Conservation (phyloP, 2,797 vertebrate genomes). For the Bryconaethiops microstoma region DNA sequence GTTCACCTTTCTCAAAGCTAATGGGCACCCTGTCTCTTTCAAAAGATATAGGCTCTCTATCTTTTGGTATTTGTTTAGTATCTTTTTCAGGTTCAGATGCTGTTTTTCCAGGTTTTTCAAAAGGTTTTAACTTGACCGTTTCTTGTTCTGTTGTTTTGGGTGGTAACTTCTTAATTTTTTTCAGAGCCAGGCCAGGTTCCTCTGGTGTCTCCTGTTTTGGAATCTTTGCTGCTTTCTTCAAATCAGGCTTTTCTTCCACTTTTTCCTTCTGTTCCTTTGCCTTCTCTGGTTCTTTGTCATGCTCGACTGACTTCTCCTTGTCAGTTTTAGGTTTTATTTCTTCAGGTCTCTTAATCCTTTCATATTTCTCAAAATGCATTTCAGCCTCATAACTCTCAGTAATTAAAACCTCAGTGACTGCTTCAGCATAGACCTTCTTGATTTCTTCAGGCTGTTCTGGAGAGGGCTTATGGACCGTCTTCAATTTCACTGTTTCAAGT, state of each 20-base stretch:
- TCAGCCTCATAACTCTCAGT: constrained; percentile 58
- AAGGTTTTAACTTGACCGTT: constrained; percentile 76
- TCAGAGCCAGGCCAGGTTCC: constrained; percentile 61
- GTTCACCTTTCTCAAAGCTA: constrained; percentile 69
- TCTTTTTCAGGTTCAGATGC: constrained; percentile 65
- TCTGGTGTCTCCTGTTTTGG: constrained; percentile 66
- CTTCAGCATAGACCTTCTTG: constrained; percentile 65
- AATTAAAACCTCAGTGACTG: constrained; percentile 64
- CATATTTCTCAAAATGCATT: constrained; percentile 53
- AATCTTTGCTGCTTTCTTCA: constrained; percentile 68
- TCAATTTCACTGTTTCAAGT: constrained; percentile 72
- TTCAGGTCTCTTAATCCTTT: constrained; percentile 59
- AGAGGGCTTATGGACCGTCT: constrained; percentile 72
- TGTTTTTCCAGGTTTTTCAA: constrained; percentile 70
- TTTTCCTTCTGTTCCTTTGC: constrained; percentile 59
- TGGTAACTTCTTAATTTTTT: constrained; percentile 76
- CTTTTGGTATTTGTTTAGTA: constrained; percentile 62
- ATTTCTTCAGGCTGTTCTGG: constrained; percentile 63
- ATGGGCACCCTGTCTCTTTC: constrained; percentile 65
- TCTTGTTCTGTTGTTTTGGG: constrained; percentile 71
- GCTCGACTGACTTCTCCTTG: constrained; percentile 63
- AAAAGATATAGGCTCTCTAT: constrained; percentile 66
- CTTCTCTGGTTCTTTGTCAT: constrained; percentile 61
- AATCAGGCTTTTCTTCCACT: constrained; percentile 67
- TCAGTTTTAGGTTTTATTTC: constrained; percentile 61